Evolutionary conservation across 1,140 invertebrate genomes (phyloP).

Genomic region (Euura saliciscinereae): DNA sequence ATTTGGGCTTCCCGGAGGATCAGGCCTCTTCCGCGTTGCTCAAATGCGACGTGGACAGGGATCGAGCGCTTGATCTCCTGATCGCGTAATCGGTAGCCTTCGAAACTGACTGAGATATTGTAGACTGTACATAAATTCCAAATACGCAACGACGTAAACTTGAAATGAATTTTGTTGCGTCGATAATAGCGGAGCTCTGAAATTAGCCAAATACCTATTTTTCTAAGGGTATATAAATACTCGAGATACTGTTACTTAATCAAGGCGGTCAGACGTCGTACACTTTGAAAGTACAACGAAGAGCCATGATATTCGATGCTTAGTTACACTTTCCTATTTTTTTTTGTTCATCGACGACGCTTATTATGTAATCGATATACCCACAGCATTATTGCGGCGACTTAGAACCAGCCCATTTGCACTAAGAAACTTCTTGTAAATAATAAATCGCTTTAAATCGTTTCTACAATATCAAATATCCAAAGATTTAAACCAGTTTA

Average conservation of each 20-base stretch:
- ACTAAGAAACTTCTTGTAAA: conserved; percentile 30
- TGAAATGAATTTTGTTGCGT: background rate
- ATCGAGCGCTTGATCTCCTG: conserved; percentile 85
- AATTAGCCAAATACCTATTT: background rate
- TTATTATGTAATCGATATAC: too few species aligned
- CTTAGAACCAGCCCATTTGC: conserved; percentile 22
- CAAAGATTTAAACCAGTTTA: background rate
- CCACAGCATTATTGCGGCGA: background rate
- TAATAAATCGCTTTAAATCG: conserved; percentile 26
- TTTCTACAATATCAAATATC: conserved; percentile 24
- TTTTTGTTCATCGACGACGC: too few species aligned
- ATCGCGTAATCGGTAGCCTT: conserved; percentile 66
- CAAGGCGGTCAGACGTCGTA: too few species aligned
- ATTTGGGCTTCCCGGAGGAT: conserved; percentile 82
- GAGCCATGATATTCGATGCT: background rate
- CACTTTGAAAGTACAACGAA: background rate
- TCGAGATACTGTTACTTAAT: too few species aligned
- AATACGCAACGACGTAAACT: background rate
- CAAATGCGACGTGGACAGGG: conserved; percentile 80
- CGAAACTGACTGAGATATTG: background rate
- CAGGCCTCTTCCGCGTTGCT: conserved; percentile 76
- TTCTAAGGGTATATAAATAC: background rate
- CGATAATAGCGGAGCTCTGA: background rate
- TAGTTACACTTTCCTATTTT: background rate
- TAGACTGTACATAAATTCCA: background rate